These are phyloP conservation scores for Orthosia cruda DNA, from an alignment of 2,888 invertebrate species.

Conservation along the genomic window DNA sequence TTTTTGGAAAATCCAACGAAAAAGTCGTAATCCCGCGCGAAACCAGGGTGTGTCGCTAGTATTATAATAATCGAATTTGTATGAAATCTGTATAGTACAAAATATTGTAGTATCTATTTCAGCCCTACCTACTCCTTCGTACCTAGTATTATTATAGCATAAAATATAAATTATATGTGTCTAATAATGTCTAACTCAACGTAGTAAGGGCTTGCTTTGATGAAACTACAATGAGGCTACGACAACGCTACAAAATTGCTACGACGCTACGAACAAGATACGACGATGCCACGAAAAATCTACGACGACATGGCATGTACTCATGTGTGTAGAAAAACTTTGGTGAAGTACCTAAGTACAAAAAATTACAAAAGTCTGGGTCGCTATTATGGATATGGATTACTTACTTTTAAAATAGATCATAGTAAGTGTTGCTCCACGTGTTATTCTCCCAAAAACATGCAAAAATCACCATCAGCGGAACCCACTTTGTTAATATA, in stretches of 20 bases:
- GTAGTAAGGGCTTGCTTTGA: background rate
- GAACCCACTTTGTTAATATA: slow-evolving; percentile 14
- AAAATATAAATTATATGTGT: background rate
- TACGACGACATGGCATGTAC: background rate
- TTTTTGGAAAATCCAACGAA: too few relatives aligned
- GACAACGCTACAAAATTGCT: too few relatives aligned
- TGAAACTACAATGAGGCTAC: background rate
- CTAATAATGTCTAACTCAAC: background rate
- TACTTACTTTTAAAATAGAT: too few relatives aligned
- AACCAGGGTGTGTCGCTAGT: too few relatives aligned
- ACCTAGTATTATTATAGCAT: background rate
- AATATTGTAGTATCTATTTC: too few relatives aligned
- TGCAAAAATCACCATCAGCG: slow-evolving; percentile 2
- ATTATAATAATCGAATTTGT: too few relatives aligned
- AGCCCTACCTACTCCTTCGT: background rate
- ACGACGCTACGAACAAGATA: background rate
- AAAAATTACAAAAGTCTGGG: too few relatives aligned
- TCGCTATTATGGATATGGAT: background rate
- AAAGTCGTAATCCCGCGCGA: too few relatives aligned
- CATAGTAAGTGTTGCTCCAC: background rate
- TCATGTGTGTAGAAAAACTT: too few relatives aligned
- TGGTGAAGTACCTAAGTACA: too few relatives aligned
- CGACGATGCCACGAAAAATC: too few relatives aligned
- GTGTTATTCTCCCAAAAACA: background rate
- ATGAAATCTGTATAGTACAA: too few relatives aligned